Conservation (phyloP, 2,113 vertebrate species). For the Laticauda laticaudata region DNA sequence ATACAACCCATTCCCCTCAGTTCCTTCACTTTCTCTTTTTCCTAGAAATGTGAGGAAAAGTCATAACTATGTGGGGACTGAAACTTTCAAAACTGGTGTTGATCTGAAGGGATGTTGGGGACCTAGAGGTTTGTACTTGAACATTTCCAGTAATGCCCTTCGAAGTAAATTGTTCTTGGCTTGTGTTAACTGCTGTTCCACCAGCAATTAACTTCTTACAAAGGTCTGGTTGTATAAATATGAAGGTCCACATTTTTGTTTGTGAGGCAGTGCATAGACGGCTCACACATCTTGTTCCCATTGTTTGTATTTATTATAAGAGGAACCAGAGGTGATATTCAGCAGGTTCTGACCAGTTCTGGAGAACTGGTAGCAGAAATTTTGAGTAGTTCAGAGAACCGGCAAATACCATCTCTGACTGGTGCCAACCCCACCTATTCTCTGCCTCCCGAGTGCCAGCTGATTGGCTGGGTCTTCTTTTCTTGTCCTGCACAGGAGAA, state of each 20-base stretch:
- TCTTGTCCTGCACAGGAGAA: too few relatives aligned
- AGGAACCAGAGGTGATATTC: neutral
- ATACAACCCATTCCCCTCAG: slow-evolving; percentile 15
- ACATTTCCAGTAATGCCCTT: slow-evolving; percentile 44
- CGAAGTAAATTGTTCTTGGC: slow-evolving; percentile 61
- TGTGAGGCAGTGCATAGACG: neutral
- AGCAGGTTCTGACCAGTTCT: too few relatives aligned
- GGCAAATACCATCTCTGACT: too few relatives aligned
- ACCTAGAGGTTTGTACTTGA: slow-evolving; percentile 42
- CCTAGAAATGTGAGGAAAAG: slow-evolving; percentile 47
- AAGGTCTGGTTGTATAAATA: slow-evolving; percentile 19
- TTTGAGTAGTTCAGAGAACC: too few relatives aligned
- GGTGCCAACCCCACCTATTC: too few relatives aligned
- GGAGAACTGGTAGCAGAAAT: too few relatives aligned
- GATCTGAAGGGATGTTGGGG: slow-evolving; percentile 38
- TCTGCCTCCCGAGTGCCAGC: too few relatives aligned
- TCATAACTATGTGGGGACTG: slow-evolving; percentile 29
- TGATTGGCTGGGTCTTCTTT: too few relatives aligned
- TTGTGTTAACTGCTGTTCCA: slow-evolving; percentile 31
- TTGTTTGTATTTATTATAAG: neutral
- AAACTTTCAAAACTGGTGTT: slow-evolving; percentile 52
- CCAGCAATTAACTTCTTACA: slow-evolving; percentile 41
- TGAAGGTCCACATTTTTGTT: slow-evolving; percentile 23
- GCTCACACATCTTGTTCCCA: slow-evolving; percentile 4
- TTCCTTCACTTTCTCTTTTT: slow-evolving; percentile 20